These are phyloP conservation scores for Lophura nycthemera DNA, from an alignment of 2,113 vertebrate species.

Conservation along the genomic window DNA sequence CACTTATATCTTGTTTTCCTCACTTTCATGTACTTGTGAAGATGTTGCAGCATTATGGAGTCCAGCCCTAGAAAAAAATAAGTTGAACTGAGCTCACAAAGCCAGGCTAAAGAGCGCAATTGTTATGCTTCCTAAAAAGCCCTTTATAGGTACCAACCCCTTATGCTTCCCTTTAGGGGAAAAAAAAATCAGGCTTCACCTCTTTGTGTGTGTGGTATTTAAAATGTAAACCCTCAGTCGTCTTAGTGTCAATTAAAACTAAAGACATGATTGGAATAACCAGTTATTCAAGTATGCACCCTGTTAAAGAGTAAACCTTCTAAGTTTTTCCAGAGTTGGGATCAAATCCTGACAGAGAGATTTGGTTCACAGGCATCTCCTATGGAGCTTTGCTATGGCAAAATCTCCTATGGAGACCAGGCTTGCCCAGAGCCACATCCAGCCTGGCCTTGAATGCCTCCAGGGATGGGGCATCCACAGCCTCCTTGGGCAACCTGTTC, in stretches of 20 bases:
- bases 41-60: conserved; percentile 65
- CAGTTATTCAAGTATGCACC: conserved; percentile 20
- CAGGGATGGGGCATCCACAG: too few species aligned
- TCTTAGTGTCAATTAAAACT: conserved; percentile 18
- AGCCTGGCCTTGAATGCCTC: too few species aligned
- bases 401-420: neutral
- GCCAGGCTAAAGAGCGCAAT: conserved; percentile 32
- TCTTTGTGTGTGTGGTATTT: neutral
- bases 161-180: neutral
- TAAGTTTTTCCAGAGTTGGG: neutral
- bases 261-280: conserved; percentile 51
- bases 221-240: conserved; percentile 17
- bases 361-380: neutral
- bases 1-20: conserved; percentile 66
- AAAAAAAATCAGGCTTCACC: neutral
- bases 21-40: conserved; percentile 39
- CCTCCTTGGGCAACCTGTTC: too few species aligned
- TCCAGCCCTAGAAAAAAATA: conserved; percentile 66
- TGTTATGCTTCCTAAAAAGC: neutral
- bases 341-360: neutral
- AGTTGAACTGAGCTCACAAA: conserved; percentile 8
- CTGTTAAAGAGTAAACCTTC: neutral
- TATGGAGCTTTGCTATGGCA: neutral
- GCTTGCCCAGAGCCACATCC: too few species aligned
- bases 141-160: neutral